phyloP scores from a whole-genome alignment of 2,113 vertebrate genomes.

The Arizona elegans region DNA sequence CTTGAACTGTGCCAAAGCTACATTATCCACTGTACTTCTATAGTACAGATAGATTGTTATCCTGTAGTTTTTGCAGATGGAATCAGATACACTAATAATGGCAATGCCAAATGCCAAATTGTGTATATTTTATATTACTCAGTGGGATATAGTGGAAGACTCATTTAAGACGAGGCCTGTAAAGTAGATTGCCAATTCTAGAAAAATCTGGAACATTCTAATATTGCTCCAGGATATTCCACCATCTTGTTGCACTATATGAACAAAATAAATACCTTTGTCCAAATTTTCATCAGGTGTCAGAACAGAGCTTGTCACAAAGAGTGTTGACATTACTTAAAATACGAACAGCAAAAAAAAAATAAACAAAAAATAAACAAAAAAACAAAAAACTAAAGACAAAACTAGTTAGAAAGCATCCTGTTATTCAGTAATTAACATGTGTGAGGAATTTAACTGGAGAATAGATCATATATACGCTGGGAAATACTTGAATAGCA shows the following conservation, averaged over 20 bases:
- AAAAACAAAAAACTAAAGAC: background rate
- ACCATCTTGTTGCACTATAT: background rate
- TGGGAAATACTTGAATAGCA: conserved; percentile 43
- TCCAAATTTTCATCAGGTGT: background rate
- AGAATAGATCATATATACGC: conserved; percentile 37
- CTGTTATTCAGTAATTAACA: conserved; percentile 21
- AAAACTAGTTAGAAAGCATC: background rate
- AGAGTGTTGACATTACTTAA: background rate
- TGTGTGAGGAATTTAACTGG: background rate
- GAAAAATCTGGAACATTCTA: background rate
- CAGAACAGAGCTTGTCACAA: background rate
- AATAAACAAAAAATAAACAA: background rate
- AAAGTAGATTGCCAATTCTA: conserved; percentile 11
- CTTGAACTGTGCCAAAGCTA: background rate
- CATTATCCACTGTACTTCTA: background rate
- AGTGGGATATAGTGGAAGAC: background rate
- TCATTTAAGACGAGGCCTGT: background rate
- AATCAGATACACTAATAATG: background rate
- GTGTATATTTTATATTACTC: background rate
- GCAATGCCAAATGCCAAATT: background rate
- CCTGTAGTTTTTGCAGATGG: background rate
- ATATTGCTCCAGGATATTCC: background rate
- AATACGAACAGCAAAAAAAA: background rate
- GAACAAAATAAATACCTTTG: background rate
- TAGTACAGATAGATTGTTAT: background rate